phyloP scores from a whole-genome alignment of 2,113 vertebrate genomes.

The Siniperca chuatsi region DNA sequence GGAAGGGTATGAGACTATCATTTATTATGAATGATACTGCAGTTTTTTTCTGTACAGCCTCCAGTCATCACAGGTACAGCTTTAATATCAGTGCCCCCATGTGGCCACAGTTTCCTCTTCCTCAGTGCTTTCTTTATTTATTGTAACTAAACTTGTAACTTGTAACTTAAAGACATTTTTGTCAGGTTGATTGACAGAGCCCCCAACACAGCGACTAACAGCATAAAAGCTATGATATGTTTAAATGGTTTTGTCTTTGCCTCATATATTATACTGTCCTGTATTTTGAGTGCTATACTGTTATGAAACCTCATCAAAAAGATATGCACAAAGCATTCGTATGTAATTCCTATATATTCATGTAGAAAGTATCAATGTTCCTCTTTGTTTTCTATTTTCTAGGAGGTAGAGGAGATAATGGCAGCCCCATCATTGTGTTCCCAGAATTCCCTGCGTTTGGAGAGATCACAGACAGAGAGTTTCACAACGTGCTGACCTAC shows the following conservation, averaged over 20 bases:
- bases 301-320: not conserved
- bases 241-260: not conserved
- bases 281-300: not conserved
- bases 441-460: conserved; percentile 95
- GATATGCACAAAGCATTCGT: not conserved
- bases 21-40: not conserved
- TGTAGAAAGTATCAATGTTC: not conserved
- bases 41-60: not conserved
- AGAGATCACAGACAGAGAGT: conserved; percentile 93
- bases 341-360: not conserved
- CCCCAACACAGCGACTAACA: not conserved
- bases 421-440: conserved; percentile 96
- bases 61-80: not conserved
- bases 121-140: not conserved
- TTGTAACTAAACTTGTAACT: conserved; percentile 11
- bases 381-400: conserved; percentile 27
- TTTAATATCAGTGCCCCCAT: conserved; percentile 57
- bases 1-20: not conserved
- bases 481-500: conserved; percentile 96
- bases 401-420: conserved; percentile 94
- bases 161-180: not conserved
- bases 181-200: not conserved
- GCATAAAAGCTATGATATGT: not conserved
- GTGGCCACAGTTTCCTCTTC: conserved; percentile 51
- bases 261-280: not conserved